Conservation (phyloP, 1,140 invertebrate species). For the Danaus plexippus region DNA sequence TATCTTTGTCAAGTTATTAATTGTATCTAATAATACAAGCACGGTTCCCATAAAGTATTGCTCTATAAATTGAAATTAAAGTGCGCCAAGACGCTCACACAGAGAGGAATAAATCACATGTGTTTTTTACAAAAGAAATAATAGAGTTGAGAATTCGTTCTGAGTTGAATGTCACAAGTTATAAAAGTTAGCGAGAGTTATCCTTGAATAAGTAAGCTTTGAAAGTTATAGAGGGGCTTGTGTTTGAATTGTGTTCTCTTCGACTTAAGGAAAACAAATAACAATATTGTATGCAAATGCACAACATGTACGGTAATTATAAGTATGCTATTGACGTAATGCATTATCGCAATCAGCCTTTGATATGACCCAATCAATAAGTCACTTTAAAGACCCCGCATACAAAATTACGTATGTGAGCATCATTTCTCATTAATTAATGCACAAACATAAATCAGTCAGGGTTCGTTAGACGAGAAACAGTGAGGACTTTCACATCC, state of each 20-base stretch:
- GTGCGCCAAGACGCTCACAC: conserved; percentile 46
- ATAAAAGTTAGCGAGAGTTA: conserved; percentile 10
- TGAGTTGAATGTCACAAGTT: conserved; percentile 26
- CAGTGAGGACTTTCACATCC: conserved; percentile 44
- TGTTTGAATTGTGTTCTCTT: too few species aligned
- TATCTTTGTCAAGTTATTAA: conserved; percentile 32
- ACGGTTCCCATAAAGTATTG: conserved; percentile 33
- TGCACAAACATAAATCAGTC: conserved; percentile 64
- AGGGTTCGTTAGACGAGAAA: conserved; percentile 60
- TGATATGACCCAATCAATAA: conserved; percentile 21
- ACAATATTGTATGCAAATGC: too few species aligned
- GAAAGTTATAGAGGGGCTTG: too few species aligned
- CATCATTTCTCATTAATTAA: conserved; percentile 67
- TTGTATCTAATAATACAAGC: conserved; percentile 40
- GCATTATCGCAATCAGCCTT: too few species aligned
- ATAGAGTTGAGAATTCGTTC: conserved; percentile 45
- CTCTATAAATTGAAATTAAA: conserved; percentile 68
- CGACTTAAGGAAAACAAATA: too few species aligned
- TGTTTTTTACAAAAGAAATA: conserved; percentile 57
- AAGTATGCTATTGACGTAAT: too few species aligned
- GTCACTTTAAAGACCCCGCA: conserved; percentile 17
- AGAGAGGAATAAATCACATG: conserved; percentile 56
- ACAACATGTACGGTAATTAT: too few species aligned
- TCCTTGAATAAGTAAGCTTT: too few species aligned
- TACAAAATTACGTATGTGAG: conserved; percentile 47